phyloP scores from a whole-genome alignment of 2,888 invertebrate genomes.

The Portevinia maculata region DNA sequence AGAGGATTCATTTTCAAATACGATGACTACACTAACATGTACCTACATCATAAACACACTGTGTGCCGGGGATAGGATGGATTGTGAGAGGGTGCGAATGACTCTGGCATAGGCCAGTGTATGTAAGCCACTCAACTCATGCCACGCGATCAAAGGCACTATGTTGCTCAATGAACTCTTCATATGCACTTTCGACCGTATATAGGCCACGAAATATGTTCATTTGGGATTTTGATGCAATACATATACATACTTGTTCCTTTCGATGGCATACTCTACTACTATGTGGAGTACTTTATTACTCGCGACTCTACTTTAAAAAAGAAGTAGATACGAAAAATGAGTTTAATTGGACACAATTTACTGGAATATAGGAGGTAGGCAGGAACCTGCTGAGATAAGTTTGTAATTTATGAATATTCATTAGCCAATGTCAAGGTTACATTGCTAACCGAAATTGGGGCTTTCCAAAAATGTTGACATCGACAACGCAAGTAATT shows the following conservation, averaged over 20 bases:
- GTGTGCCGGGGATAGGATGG: neutral
- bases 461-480: too few relatives aligned
- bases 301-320: constrained; percentile 28
- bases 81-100: neutral
- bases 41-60: constrained; percentile 48
- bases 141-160: constrained; percentile 59
- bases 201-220: constrained; percentile 67
- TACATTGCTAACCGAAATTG: too few relatives aligned
- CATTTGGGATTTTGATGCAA: constrained; percentile 56
- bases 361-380: constrained; percentile 6
- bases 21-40: constrained; percentile 28
- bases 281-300: constrained; percentile 54
- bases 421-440: too few relatives aligned
- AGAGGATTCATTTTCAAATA: constrained; percentile 54
- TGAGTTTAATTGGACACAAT: constrained; percentile 49
- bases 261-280: constrained; percentile 60
- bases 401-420: too few relatives aligned
- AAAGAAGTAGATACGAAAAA: constrained; percentile 3
- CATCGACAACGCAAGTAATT: too few relatives aligned
- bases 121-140: constrained; percentile 41
- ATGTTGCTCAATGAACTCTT: constrained; percentile 69
- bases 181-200: constrained; percentile 54
- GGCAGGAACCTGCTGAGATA: too few relatives aligned
- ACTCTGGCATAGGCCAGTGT: constrained; percentile 12
- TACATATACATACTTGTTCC: constrained; percentile 66